Conservation (phyloP, 2,797 vertebrate genomes). For the Melanotaenia boesemani region DNA sequence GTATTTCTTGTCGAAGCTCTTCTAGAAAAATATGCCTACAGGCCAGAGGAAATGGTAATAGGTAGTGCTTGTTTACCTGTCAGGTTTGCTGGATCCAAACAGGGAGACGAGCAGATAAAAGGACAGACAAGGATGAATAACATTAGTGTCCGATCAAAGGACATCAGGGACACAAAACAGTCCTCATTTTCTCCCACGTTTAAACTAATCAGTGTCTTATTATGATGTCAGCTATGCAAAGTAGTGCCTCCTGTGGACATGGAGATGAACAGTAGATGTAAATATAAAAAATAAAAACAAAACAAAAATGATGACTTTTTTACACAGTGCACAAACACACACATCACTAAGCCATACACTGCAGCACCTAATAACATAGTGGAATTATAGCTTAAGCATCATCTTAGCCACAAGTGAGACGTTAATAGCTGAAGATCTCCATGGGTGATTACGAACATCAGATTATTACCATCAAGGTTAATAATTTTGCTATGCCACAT, state of each 20-base stretch:
- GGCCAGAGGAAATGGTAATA: slow-evolving; percentile 54
- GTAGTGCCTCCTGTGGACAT: slow-evolving; percentile 17
- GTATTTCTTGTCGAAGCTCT: slow-evolving; percentile 34
- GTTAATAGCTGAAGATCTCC: slow-evolving; percentile 31
- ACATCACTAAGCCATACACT: slow-evolving; percentile 1
- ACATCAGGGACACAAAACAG: slow-evolving; percentile 42
- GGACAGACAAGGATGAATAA: slow-evolving; percentile 75
- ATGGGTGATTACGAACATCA: slow-evolving; percentile 38
- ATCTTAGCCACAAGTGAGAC: slow-evolving; percentile 31
- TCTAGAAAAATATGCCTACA: slow-evolving; percentile 37
- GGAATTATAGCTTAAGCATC: slow-evolving; percentile 18
- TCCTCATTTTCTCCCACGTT: slow-evolving; percentile 30
- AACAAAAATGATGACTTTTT: not conserved
- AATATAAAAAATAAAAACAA: not conserved
- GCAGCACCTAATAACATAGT: slow-evolving; percentile 25
- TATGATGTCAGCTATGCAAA: slow-evolving; percentile 27
- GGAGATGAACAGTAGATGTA: slow-evolving; percentile 3
- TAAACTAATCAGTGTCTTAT: slow-evolving; percentile 20
- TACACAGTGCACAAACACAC: slow-evolving; percentile 8
- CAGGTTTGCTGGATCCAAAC: slow-evolving; percentile 94
- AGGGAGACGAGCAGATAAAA: slow-evolving; percentile 83
- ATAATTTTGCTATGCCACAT: slow-evolving; percentile 35
- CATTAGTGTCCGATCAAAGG: slow-evolving; percentile 64
- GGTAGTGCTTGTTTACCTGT: slow-evolving; percentile 89
- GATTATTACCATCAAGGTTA: slow-evolving; percentile 51